phyloP scores from a whole-genome alignment of 2,113 vertebrate species.

The Noturus placidus region DNA sequence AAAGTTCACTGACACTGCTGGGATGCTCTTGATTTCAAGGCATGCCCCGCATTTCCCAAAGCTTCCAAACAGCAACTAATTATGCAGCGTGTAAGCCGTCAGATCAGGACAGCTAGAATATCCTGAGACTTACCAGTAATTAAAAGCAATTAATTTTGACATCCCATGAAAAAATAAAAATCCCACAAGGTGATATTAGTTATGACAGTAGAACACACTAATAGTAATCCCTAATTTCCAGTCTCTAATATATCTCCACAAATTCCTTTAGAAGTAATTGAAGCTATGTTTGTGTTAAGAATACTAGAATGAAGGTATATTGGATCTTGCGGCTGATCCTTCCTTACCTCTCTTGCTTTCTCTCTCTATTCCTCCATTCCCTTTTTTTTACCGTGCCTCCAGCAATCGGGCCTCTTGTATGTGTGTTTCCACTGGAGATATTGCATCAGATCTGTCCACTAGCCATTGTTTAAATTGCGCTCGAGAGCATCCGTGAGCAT shows the following conservation, averaged over 20 bases:
- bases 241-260: not conserved
- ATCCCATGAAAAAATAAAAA: not conserved
- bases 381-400: slow-evolving; percentile 15
- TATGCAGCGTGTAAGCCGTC: not conserved
- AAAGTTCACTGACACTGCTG: slow-evolving; percentile 43
- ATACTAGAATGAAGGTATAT: not conserved
- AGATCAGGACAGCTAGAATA: slow-evolving; percentile 23
- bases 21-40: slow-evolving; percentile 28
- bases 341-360: not conserved
- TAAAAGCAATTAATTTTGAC: slow-evolving; percentile 14
- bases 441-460: slow-evolving; percentile 27
- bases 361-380: not conserved
- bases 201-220: slow-evolving; percentile 10
- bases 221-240: slow-evolving; percentile 31
- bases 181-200: slow-evolving; percentile 42
- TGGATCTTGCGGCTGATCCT: not conserved
- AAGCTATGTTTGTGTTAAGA: not conserved
- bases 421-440: slow-evolving; percentile 34
- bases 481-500: slow-evolving; percentile 18
- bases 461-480: slow-evolving; percentile 5
- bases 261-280: not conserved
- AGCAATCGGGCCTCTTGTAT: slow-evolving; percentile 19
- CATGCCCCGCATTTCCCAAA: slow-evolving; percentile 21
- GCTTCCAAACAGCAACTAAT: slow-evolving; percentile 27
- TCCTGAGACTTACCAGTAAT: slow-evolving; percentile 25